phyloP scores from a whole-genome alignment of 2,888 invertebrate genomes.

The Ornithoptera alexandrae region DNA sequence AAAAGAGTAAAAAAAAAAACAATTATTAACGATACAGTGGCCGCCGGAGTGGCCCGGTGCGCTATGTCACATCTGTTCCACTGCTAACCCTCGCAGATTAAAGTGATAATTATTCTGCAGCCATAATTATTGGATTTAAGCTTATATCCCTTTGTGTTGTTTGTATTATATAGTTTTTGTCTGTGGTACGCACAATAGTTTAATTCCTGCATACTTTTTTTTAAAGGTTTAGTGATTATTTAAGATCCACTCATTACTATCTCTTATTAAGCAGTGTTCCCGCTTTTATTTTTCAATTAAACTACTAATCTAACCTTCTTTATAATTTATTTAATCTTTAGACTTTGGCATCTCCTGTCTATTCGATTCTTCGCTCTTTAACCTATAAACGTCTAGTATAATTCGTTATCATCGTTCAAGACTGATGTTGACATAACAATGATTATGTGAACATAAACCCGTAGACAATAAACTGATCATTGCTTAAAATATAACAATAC shows the following conservation, averaged over 20 bases:
- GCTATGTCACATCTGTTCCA: conserved; percentile 71
- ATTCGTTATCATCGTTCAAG: no score
- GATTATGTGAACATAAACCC: no score
- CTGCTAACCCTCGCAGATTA: conserved; percentile 66
- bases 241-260: background rate
- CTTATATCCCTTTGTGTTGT: conserved; percentile 47
- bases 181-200: conserved; percentile 10
- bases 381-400: no score
- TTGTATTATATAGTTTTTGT: conserved; percentile 39
- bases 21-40: conserved; percentile 79
- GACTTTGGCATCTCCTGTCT: no score
- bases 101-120: conserved; percentile 75
- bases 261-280: background rate
- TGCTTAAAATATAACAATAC: no score
- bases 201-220: conserved; percentile 10
- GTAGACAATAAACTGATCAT: no score
- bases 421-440: no score
- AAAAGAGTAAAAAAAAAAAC: conserved; percentile 64
- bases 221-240: background rate
- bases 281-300: background rate
- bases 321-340: no score
- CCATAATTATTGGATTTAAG: conserved; percentile 76
- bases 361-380: no score
- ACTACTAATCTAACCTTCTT: background rate
- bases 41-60: conserved; percentile 74